A percentile compares a stretch with the other conserved stretches of the same genome.
Evolutionary conservation across 2,113 vertebrate species (phyloP).

Genomic region (Galbula dea): DNA sequence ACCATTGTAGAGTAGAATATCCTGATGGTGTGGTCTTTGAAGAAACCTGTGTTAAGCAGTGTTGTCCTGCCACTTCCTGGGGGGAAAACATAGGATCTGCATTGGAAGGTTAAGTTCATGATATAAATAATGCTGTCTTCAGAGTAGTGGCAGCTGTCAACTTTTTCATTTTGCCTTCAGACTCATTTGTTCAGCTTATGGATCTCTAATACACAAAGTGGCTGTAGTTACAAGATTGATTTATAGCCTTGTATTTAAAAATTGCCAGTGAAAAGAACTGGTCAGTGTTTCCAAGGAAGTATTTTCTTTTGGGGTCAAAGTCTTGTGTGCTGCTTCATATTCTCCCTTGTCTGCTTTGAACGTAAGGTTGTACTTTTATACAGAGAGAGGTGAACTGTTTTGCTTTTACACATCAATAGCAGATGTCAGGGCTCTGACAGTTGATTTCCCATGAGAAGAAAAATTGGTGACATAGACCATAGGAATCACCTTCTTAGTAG

Average conservation of each 20-base stretch:
- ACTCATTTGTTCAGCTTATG: background rate
- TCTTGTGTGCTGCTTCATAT: background rate
- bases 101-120: background rate
- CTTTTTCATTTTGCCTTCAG: background rate
- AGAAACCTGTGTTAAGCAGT: background rate
- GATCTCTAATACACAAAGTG: background rate
- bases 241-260: background rate
- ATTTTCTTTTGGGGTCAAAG: background rate
- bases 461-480: background rate
- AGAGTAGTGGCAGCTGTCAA: background rate
- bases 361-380: background rate
- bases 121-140: background rate
- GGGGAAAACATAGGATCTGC: background rate
- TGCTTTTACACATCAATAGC: background rate
- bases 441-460: conserved; percentile 24
- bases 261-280: background rate
- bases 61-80: background rate
- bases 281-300: background rate
- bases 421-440: background rate
- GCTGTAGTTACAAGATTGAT: background rate
- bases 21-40: background rate
- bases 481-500: background rate
- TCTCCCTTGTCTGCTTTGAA: background rate
- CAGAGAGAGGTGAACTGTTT: background rate
- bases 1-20: background rate